Evolutionary conservation across 2,797 vertebrate species (phyloP).

Genomic region (Eulemur rubriventer): DNA sequence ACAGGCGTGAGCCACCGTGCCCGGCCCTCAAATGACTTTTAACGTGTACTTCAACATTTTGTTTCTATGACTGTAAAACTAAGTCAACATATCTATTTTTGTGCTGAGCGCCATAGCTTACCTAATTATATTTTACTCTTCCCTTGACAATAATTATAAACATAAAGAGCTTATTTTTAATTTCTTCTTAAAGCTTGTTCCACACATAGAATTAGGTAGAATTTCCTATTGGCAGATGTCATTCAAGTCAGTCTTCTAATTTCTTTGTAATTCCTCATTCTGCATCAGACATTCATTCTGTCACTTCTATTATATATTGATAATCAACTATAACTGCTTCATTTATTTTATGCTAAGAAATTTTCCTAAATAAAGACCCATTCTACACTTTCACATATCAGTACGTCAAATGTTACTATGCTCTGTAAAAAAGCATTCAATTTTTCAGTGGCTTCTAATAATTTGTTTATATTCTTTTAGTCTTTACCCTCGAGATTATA

Average conservation of each 20-base stretch:
- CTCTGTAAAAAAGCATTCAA: not conserved
- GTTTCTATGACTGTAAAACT: not conserved
- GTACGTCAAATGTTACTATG: not conserved
- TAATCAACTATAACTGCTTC: not conserved
- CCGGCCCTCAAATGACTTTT: too few species aligned
- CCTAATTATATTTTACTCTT: not conserved
- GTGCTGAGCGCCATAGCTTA: not conserved
- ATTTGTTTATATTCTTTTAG: not conserved
- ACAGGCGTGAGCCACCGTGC: too few species aligned
- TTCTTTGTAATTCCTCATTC: not conserved
- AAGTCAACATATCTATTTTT: not conserved
- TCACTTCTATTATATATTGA: not conserved
- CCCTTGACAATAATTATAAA: not conserved
- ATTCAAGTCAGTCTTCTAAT: not conserved
- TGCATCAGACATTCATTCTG: not conserved
- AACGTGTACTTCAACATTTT: not conserved
- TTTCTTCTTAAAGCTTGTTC: not conserved
- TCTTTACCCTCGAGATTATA: not conserved
- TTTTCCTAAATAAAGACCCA: not conserved
- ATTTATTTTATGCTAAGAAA: not conserved
- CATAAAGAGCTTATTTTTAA: not conserved
- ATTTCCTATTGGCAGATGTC: not conserved
- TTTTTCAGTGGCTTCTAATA: not conserved
- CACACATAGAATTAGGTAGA: not conserved
- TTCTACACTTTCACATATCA: not conserved